These are phyloP conservation scores for Ruditapes philippinarum DNA, from an alignment of 1,140 invertebrate species.

Conservation along the genomic window DNA sequence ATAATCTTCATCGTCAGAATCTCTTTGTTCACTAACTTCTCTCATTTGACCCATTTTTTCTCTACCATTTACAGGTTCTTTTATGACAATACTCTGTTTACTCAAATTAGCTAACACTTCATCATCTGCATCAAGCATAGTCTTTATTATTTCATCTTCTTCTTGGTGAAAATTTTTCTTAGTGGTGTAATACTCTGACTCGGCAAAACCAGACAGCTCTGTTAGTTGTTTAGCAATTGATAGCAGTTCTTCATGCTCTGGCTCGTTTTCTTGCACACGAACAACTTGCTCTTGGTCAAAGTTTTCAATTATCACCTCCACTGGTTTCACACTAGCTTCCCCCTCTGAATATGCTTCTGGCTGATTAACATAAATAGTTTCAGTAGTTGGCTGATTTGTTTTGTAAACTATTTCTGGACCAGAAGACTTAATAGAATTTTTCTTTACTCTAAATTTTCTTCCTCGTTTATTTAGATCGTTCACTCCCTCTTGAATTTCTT, in stretches of 20 bases:
- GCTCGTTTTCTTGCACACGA: constrained; percentile 6
- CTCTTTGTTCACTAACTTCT: background rate
- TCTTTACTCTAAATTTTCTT: constrained; percentile 34
- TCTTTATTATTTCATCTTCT: constrained; percentile 58
- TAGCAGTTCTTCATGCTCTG: constrained; percentile 53
- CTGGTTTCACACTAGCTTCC: background rate
- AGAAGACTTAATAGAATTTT: background rate
- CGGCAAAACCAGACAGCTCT: constrained; percentile 37
- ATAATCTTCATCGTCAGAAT: background rate
- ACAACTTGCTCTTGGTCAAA: constrained; percentile 16
- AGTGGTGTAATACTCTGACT: background rate
- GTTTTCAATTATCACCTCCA: constrained; percentile 38
- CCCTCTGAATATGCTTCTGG: background rate
- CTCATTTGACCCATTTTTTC: background rate
- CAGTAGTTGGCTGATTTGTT: background rate
- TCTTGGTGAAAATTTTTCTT: background rate
- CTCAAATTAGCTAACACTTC: constrained; percentile 47
- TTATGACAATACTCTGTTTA: background rate
- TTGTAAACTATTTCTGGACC: background rate
- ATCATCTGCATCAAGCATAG: constrained; percentile 58
- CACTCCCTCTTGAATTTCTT: constrained; percentile 33
- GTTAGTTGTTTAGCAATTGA: constrained; percentile 59
- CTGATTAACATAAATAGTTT: constrained; percentile 20
- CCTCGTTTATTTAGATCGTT: background rate
- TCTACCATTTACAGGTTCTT: background rate